phyloP scores from a whole-genome alignment of 2,888 invertebrate species.

The Marasmarcha lunaedactyla region DNA sequence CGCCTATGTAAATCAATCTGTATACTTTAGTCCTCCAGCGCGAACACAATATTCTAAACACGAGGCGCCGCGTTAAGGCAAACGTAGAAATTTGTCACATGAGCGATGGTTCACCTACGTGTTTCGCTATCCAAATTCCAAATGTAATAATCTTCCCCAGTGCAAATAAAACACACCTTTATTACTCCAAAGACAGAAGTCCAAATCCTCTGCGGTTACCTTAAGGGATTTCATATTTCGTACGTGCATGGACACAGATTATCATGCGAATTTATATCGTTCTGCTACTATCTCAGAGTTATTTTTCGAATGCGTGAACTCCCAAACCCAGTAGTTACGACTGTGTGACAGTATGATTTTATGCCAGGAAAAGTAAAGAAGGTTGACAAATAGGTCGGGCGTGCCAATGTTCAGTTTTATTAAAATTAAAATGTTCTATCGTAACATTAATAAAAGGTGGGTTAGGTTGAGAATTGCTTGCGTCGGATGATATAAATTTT shows the following conservation, averaged over 20 bases:
- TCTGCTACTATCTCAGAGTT: conserved; percentile 49
- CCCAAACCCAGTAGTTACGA: conserved; percentile 37
- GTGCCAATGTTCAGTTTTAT: conserved; percentile 67
- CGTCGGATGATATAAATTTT: conserved; percentile 37
- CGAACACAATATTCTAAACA: conserved; percentile 66
- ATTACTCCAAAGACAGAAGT: conserved; percentile 65
- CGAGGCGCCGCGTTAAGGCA: conserved; percentile 64
- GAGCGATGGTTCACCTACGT: conserved; percentile 70
- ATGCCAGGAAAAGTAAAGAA: conserved; percentile 66
- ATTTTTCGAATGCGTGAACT: conserved; percentile 33
- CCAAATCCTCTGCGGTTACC: conserved; percentile 51
- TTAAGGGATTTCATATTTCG: conserved; percentile 53
- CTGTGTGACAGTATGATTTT: conserved; percentile 63
- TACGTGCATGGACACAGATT: conserved; percentile 42
- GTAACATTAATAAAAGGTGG: conserved; percentile 54
- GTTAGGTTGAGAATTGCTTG: conserved; percentile 49
- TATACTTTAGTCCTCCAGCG: conserved; percentile 36
- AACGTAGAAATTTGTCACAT: conserved; percentile 71
- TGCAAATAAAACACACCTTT: conserved; percentile 68
- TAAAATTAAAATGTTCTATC: conserved; percentile 65
- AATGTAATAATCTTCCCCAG: conserved; percentile 52
- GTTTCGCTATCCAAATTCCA: conserved; percentile 63
- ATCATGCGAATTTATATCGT: conserved; percentile 61
- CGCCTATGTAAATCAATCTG: conserved; percentile 64
- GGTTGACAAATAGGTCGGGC: conserved; percentile 69